Evolutionary conservation across 35 echinoderm and acorn worm genomes (phyloP), one percentile per base, ranked within the genome.

Genomic region (Eucidaris tribuloides): DNA sequence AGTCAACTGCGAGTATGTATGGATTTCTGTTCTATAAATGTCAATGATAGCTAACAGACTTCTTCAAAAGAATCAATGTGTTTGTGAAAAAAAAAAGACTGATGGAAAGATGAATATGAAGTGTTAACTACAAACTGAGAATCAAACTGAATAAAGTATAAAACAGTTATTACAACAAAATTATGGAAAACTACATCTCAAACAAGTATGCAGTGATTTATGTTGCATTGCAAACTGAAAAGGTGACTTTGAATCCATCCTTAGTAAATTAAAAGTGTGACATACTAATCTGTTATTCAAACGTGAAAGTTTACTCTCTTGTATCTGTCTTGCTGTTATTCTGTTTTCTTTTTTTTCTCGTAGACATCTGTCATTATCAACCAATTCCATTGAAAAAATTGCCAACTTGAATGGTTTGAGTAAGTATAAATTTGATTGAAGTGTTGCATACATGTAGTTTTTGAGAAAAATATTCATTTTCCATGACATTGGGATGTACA

Each of bases 401-500:
- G 94, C 87, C 29, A 97, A 97, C 76, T 58, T 97, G 49, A 97
- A 97, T 88, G 94, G 94, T n/a, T 54, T 97, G 25, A 97, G 94
- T 97, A 64, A 97, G 94, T 81, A 78, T 18, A 43, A 2, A 5
- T n/a, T n/a, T n/a, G n/a, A n/a, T n/a, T n/a, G n/a, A n/a, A n/a
- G n/a, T n/a, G n/a, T n/a, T n/a, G n/a, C n/a, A n/a, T n/a, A n/a
- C n/a, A n/a, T n/a, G n/a, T n/a, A n/a, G n/a, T n/a, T n/a, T n/a
- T n/a, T n/a, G n/a, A n/a, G n/a, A n/a, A n/a, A n/a, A n/a, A n/a
- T n/a, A n/a, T n/a, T n/a, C n/a, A n/a, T n/a, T n/a, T n/a, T n/a
- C n/a, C n/a, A n/a, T n/a, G n/a, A n/a, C n/a, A n/a, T n/a, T n/a
- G n/a, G n/a, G n/a, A n/a, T n/a, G n/a, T n/a, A n/a, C n/a, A n/a